Base-by-base conservation (phyloP, 2,113 vertebrate species). In the Garra rufa region DNA sequence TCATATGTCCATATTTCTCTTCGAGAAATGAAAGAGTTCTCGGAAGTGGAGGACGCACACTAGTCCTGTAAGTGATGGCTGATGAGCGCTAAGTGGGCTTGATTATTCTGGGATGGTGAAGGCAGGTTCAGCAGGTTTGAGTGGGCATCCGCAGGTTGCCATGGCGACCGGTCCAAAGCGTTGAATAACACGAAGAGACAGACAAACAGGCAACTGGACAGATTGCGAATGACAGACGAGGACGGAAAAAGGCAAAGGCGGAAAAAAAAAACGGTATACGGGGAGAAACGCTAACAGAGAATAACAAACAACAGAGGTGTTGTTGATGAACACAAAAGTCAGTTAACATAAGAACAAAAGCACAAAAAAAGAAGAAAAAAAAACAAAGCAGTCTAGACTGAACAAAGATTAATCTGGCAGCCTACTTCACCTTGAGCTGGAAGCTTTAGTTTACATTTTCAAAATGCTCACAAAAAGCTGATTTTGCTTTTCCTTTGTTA, bases 61-160 rank as follows among this genome's bases (percentile, higher is more conserved):
- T 78, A 10, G 15, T 74, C 41, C 24, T 81, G 59, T 69, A 48
- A 83, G 76, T 48, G 71, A 65, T 70, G 41, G 61, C 8, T 81
- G 83, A 82, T 79, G 77, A 84, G 61, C 4, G 19, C 83, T 70
- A 77, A 78, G 83, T 77, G 87, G 85, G 79, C 26, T 84, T 50
- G 44, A 86, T 83, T 80, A 76, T 85, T 85, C 86, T 55, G 76
- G 76, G 83, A 85, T 83, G 70, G 48, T 21, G 19, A 82, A n/a
- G 30, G 69, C 30, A 65, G 65, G 83, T 83, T 85, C 83, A 87
- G 81, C 55, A 38, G 65, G 85, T 85, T 88, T 86, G 63, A 87
- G 85, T 85, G 88, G 84, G 87, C 84, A 85, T 85, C 82, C 71
- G 52, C 83, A 34, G 13, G 85, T 85, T 85, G 83, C 81, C 81